Percentiles rank a stretch among this genome's conserved stretches.
Conservation (phyloP, 2,797 vertebrate genomes). For the Sandelia bainsii region DNA sequence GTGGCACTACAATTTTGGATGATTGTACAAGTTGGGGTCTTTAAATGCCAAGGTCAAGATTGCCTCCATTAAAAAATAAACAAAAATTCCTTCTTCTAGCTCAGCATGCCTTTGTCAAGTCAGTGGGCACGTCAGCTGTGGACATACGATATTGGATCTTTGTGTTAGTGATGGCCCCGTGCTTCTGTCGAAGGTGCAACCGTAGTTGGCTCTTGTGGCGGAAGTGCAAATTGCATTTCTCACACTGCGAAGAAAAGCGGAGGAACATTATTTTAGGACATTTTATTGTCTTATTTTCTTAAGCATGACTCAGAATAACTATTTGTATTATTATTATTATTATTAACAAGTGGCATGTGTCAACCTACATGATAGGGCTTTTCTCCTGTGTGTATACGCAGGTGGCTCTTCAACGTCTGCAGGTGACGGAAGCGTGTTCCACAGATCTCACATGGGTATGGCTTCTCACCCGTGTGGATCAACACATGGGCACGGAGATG, state of each 20-base stretch:
- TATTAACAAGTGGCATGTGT: neutral
- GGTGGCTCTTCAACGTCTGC: slow-evolving; percentile 98
- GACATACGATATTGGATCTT: slow-evolving; percentile 98
- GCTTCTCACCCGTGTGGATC: slow-evolving; percentile 99
- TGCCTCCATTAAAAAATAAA: slow-evolving; percentile 38
- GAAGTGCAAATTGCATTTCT: slow-evolving; percentile 99
- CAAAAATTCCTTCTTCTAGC: slow-evolving; percentile 40
- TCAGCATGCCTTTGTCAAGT: slow-evolving; percentile 94
- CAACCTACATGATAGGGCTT: slow-evolving; percentile 97
- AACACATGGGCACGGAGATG: slow-evolving; percentile 97
- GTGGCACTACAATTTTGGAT: slow-evolving; percentile 87
- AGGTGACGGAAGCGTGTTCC: slow-evolving; percentile 98
- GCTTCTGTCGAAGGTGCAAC: slow-evolving; percentile 97
- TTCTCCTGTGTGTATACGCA: slow-evolving; percentile 98
- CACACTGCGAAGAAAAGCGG: slow-evolving; percentile 86
- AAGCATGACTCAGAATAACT: no score
- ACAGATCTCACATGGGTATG: slow-evolving; percentile 98
- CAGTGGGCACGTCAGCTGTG: slow-evolving; percentile 86
- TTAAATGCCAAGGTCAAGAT: slow-evolving; percentile 82
- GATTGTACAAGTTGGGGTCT: slow-evolving; percentile 85
- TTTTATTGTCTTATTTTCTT: neutral
- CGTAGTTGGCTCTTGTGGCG: slow-evolving; percentile 99
- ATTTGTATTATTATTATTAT: no score
- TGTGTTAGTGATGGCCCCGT: slow-evolving; percentile 99
- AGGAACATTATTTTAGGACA: neutral